Evolutionary conservation across 2,113 vertebrate species (phyloP), one percentile per base, ranked within the genome.

Genomic region (Callorhinus ursinus): DNA sequence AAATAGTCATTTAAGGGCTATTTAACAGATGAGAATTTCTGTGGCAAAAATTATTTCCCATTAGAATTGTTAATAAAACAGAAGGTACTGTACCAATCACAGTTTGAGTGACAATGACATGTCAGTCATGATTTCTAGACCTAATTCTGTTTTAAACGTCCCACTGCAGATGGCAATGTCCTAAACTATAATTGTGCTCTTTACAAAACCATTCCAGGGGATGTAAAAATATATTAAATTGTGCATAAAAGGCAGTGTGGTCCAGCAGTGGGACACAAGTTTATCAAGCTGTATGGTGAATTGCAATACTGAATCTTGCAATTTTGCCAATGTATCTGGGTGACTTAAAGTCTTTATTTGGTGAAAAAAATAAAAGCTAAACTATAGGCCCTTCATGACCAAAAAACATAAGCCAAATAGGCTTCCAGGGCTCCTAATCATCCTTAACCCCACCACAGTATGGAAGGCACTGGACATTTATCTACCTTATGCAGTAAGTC

Each of bases 41-140:
- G 82, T 83, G 59, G 65, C 24, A 53, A 83, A 83, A 83, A 93
- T 55, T 18, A 90, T 65, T n/a, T 82, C 39, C 74, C 61, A 19
- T 87, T 67, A 76, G 53, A 71, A 80, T 21, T 51, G 67, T 65
- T 86, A 65, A 90, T 87, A 82, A 93, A 89, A 90, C 59, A 79
- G 85, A 93, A 81, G 77, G 69, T 55, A 42, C 14, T 26, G 10
- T 36, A 46, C 86, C 90, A 49, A 39, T 55, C 76, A 46, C 4
- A 36, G 18, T 19, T 33, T 55, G 28, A 90, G 28, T 90, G 96
- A 88, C 89, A 46, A 71, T 1, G 5, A n/a, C 0, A 3, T 33
- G 19, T 80, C 69, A 39, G 39, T 95, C 36, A 46, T n/a, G 28
- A 77, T 83, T 84, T 95, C 53, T 49, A 46, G 42, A 51, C 39